These are phyloP conservation scores for Melanaphis sacchari DNA, from an alignment of 1,140 invertebrate species.

Conservation along the genomic window DNA sequence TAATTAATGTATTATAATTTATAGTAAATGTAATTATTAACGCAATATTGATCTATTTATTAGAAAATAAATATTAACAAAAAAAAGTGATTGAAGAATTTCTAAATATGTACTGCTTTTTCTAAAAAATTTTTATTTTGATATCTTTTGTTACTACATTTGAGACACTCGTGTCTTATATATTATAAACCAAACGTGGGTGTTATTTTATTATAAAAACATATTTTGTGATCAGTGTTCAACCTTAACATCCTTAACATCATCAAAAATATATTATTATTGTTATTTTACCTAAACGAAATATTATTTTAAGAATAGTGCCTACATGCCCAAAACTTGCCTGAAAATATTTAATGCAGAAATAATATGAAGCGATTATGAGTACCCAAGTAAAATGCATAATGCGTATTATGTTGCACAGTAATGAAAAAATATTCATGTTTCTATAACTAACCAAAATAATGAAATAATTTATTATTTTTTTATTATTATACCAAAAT, in stretches of 20 bases:
- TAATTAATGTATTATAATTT: too few species aligned
- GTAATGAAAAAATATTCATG: background rate
- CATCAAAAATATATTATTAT: background rate
- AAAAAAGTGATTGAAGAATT: background rate
- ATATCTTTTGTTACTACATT: background rate
- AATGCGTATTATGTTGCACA: background rate
- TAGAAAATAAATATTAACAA: too few species aligned
- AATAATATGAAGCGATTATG: background rate
- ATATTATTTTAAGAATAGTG: background rate
- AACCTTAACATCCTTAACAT: background rate
- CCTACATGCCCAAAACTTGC: background rate
- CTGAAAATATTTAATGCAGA: background rate
- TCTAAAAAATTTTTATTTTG: background rate
- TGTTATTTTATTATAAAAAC: slow-evolving; percentile 2
- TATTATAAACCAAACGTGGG: background rate
- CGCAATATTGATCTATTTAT: background rate
- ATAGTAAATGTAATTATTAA: too few species aligned
- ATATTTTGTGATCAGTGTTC: background rate
- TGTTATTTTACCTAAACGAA: background rate
- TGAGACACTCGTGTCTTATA: background rate
- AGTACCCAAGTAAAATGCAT: background rate
- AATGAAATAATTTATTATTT: background rate
- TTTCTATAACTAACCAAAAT: background rate
- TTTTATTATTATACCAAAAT: background rate
- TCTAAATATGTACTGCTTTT: background rate